A percentile compares a stretch with the other conserved stretches of the same genome.
Evolutionary conservation across 2,113 vertebrate species (phyloP).

Genomic region (Platysternon megacephalum): DNA sequence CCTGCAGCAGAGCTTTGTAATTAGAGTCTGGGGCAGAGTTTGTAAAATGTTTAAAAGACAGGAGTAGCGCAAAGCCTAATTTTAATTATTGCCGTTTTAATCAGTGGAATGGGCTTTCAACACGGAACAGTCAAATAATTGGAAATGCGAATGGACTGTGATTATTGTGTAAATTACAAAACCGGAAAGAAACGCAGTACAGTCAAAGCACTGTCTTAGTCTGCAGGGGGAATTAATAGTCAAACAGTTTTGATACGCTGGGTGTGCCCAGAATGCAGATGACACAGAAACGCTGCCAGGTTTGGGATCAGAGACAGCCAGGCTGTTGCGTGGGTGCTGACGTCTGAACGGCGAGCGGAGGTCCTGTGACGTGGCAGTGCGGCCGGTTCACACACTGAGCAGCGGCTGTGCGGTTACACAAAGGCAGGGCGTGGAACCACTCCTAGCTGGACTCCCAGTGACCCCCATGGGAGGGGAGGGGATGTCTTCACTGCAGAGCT

Average conservation of each 20-base stretch:
- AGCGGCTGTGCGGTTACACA: too few species aligned
- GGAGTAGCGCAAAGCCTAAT: constrained; percentile 25
- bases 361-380: too few species aligned
- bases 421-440: too few species aligned
- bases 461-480: too few species aligned
- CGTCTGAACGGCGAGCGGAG: too few species aligned
- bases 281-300: not conserved
- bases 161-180: not conserved
- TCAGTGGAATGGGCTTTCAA: constrained; percentile 25
- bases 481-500: too few species aligned
- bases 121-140: constrained; percentile 36
- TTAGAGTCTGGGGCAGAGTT: not conserved
- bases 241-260: not conserved
- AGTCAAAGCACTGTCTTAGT: not conserved
- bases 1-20: constrained; percentile 18
- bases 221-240: not conserved
- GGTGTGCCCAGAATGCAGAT: not conserved
- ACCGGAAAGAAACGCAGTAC: not conserved
- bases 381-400: too few species aligned
- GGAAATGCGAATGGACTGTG: not conserved
- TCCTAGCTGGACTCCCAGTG: too few species aligned
- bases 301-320: too few species aligned
- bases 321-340: too few species aligned
- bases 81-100: constrained; percentile 59
- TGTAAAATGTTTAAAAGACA: constrained; percentile 38